Conservation (phyloP, 2,797 vertebrate genomes). For the Sebastes matsubarae region DNA sequence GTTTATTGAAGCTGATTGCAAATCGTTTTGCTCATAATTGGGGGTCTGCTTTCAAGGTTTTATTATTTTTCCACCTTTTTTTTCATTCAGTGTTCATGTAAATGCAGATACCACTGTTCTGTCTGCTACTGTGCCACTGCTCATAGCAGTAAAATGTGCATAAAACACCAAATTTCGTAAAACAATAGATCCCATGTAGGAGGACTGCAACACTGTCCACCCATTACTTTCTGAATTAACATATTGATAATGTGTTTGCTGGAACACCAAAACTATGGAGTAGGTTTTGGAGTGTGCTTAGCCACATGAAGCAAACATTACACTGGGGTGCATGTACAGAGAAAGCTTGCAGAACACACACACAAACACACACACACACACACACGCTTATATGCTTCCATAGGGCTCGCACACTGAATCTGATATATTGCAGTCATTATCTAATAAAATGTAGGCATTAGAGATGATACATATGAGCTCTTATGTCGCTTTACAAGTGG, state of each 20-base stretch:
- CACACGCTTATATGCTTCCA: background rate
- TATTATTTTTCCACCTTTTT: background rate
- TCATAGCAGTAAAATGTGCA: background rate
- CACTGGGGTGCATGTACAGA: background rate
- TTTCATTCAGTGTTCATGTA: background rate
- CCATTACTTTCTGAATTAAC: conserved; percentile 22
- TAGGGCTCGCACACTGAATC: conserved; percentile 2
- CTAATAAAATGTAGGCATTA: conserved; percentile 51
- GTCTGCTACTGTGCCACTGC: background rate
- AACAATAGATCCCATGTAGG: background rate
- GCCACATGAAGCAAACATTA: conserved; percentile 4
- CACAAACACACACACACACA: background rate
- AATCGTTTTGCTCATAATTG: background rate
- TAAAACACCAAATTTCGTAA: background rate
- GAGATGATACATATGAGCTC: conserved; percentile 50
- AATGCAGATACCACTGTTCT: background rate
- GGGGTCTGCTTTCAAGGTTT: background rate
- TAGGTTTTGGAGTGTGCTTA: background rate
- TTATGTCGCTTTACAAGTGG: conserved; percentile 46
- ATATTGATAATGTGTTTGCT: conserved; percentile 11
- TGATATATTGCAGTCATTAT: conserved; percentile 59
- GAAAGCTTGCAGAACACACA: background rate
- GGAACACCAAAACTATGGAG: background rate
- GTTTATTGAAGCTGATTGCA: background rate
- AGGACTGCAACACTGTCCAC: background rate